Conservation (phyloP, 2,797 vertebrate species). For the Choloepus didactylus region DNA sequence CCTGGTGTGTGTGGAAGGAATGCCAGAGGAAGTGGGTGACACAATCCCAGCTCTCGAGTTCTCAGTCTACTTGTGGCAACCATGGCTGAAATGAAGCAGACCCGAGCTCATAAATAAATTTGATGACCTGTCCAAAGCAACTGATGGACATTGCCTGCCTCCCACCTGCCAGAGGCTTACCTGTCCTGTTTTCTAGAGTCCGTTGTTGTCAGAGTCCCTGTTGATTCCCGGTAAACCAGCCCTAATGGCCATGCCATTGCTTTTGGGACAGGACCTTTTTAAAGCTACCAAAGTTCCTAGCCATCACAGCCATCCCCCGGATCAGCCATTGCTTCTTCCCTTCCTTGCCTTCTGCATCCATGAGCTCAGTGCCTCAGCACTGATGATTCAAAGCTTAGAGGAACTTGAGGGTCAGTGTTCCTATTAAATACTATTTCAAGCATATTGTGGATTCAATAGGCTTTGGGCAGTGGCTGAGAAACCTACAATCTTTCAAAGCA, state of each 20-base stretch:
- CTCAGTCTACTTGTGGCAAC: not conserved
- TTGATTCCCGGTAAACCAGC: not conserved
- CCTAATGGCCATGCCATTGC: not conserved
- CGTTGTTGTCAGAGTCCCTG: not conserved
- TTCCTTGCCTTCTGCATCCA: not conserved
- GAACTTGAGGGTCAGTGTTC: not conserved
- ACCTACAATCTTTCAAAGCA: not conserved
- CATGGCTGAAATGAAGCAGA: not conserved
- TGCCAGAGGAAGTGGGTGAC: fast-evolving
- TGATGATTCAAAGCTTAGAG: not conserved
- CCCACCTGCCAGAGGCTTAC: too few species aligned
- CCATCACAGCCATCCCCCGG: not conserved
- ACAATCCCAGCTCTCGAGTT: not conserved
- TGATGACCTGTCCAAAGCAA: too few species aligned
- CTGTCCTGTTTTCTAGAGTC: not conserved
- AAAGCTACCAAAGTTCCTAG: not conserved
- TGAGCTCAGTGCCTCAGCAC: not conserved
- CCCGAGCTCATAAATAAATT: not conserved
- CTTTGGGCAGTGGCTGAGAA: not conserved
- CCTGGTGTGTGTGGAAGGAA: not conserved
- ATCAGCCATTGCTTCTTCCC: not conserved
- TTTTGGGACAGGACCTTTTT: not conserved
- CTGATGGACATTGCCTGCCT: fast-evolving
- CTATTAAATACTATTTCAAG: not conserved
- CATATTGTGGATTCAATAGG: not conserved